Evolutionary conservation across 2,888 invertebrate species (phyloP).

Genomic region (Cabera pusaria): DNA sequence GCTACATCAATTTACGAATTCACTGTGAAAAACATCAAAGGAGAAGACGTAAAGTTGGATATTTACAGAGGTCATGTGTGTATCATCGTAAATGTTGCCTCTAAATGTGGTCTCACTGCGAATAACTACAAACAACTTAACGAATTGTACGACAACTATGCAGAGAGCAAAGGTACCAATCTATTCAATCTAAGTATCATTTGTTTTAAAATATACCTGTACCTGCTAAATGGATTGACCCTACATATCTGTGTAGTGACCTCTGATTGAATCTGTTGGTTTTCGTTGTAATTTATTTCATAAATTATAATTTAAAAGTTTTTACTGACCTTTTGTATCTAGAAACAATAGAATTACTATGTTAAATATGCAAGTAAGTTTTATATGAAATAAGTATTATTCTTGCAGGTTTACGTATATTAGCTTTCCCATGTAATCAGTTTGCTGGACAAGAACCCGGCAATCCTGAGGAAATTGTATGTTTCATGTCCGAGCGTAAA

Average conservation of each 20-base stretch:
- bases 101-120: conserved; percentile 92
- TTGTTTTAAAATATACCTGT: too few relatives aligned
- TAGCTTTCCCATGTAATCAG: conserved; percentile 95
- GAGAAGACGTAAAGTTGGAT: conserved; percentile 90
- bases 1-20: conserved; percentile 92
- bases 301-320: too few relatives aligned
- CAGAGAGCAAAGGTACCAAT: conserved; percentile 86
- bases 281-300: too few relatives aligned
- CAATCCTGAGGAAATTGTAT: conserved; percentile 84
- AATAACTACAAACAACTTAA: conserved; percentile 93
- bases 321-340: too few relatives aligned
- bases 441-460: conserved; percentile 90
- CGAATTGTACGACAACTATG: conserved; percentile 88
- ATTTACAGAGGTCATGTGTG: conserved; percentile 92
- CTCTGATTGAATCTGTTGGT: too few relatives aligned
- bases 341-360: too few relatives aligned
- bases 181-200: too few relatives aligned
- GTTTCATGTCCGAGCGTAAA: conserved; percentile 84
- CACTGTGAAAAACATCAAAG: conserved; percentile 91
- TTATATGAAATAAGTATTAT: too few relatives aligned
- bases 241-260: too few relatives aligned
- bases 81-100: conserved; percentile 94
- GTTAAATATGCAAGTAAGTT: background rate
- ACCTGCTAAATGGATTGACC: too few relatives aligned
- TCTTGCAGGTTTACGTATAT: conserved; percentile 82